Base-by-base conservation (phyloP, 2,888 invertebrate genomes). In the Hirtodrosophila cameraria region DNA sequence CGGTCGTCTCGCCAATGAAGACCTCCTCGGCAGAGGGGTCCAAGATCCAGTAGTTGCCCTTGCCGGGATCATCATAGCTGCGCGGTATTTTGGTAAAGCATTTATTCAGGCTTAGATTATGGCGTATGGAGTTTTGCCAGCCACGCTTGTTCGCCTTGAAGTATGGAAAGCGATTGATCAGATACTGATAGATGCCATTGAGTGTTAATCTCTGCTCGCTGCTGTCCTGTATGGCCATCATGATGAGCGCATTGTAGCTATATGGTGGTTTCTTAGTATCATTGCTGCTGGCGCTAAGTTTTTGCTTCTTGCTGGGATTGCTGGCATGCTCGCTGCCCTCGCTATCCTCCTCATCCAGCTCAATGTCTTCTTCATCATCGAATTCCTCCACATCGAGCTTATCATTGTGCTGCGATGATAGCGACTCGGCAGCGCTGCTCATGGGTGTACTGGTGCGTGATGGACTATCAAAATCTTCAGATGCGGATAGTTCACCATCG, bases 11-110 rank as follows among this genome's bases (percentile, higher is more conserved):
- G 0, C 99, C 99, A 88, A 99, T 99, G 90, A 98, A 99, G 9
- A 99, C 99, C 87, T 99, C 99, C 87, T 99, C 99, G 50, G 97
- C 96, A n/a, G 96, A 96, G 16, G 98, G 97, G 89, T 99, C 99
- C 89, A 99, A 90, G 96, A 99, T 99, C 99, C 99, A 99, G 92
- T 99, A 99, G 92, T 99, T 99, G 1, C 99, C 99, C 90, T 99
- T 99, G 18, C 99, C 99, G 0, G 99, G 99, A 90, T 99, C 99
- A 92, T 99, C 99, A 92, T 99, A 99, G 89, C 97, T 97, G 42
- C 99, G 93, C 0, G 98, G 97, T 30, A 97, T 97, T 92, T 99
- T 99, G 20, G 99, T 96, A 90, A 99, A 99, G 90, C 99, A 99
- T 92, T 99, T 99, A 92, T 99, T 99, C 85, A 99, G 92, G 82